These are phyloP conservation scores for Dolichomitus sp. DNA, from an alignment of 2,888 invertebrate genomes.

Conservation along the genomic window DNA sequence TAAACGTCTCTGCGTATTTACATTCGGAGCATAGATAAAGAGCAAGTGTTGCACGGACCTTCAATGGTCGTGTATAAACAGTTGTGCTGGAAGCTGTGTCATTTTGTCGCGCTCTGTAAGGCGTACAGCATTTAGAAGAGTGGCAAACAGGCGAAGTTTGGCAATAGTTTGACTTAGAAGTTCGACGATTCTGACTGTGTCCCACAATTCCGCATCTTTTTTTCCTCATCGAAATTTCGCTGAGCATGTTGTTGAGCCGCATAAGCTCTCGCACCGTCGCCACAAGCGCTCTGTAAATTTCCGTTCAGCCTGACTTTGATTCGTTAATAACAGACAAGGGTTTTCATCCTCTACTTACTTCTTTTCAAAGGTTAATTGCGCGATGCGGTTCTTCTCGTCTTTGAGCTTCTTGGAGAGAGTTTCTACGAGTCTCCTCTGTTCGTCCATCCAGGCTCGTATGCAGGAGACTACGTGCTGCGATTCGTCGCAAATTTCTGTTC, in stretches of 20 bases:
- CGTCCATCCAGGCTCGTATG: conserved; percentile 79
- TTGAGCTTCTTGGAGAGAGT: conserved; percentile 74
- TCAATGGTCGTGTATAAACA: conserved; percentile 55
- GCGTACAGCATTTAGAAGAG: neutral
- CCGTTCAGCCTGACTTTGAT: conserved; percentile 37
- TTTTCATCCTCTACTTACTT: conserved; percentile 71
- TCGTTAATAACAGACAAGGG: conserved; percentile 18
- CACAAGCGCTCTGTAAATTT: conserved; percentile 74
- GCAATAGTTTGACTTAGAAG: conserved; percentile 31
- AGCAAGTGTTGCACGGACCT: conserved; percentile 36
- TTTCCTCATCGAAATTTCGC: conserved; percentile 50
- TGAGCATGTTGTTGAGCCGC: conserved; percentile 70
- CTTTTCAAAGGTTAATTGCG: conserved; percentile 76
- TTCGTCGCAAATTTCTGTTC: conserved; percentile 79
- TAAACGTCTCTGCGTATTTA: neutral
- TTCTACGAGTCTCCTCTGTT: conserved; percentile 75
- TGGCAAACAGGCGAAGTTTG: conserved; percentile 26
- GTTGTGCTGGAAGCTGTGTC: conserved; percentile 41
- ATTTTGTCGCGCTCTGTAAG: conserved; percentile 21
- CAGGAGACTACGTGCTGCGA: conserved; percentile 78
- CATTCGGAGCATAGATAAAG: neutral
- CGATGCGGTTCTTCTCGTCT: conserved; percentile 76
- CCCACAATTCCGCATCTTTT: conserved; percentile 18
- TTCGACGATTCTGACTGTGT: conserved; percentile 36
- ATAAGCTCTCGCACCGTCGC: conserved; percentile 72